phyloP scores from a whole-genome alignment of 2,797 vertebrate genomes.

The Spinus pinus region DNA sequence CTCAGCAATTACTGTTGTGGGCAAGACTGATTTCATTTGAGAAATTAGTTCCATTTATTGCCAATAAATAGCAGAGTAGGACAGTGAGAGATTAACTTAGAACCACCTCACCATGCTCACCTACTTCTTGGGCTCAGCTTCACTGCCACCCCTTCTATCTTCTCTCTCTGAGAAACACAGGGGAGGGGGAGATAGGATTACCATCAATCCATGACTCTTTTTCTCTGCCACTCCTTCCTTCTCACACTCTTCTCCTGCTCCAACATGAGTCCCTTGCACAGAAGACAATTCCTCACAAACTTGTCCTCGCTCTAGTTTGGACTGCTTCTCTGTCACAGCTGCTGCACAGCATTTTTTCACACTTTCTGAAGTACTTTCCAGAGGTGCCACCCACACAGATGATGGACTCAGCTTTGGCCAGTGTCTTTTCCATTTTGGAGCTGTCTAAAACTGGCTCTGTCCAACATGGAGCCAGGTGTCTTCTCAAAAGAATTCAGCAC shows the following conservation, averaged over 20 bases:
- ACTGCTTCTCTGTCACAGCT: neutral
- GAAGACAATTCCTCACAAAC: neutral
- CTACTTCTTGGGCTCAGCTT: neutral
- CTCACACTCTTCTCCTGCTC: neutral
- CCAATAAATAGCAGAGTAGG: neutral
- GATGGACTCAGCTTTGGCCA: neutral
- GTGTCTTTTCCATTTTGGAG: neutral
- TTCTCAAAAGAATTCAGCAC: neutral
- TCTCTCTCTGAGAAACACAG: rapidly evolving
- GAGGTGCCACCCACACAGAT: rapidly evolving
- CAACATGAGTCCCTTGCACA: rapidly evolving
- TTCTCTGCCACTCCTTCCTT: neutral
- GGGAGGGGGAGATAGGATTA: neutral
- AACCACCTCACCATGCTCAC: neutral
- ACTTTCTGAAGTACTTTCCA: neutral
- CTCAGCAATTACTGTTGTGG: neutral
- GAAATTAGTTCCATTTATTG: neutral
- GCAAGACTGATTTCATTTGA: neutral
- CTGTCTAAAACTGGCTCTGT: neutral
- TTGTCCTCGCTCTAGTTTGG: neutral
- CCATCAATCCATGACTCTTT: neutral
- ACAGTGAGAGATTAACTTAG: neutral
- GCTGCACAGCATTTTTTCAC: neutral
- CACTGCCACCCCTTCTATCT: neutral
- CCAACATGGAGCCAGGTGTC: neutral